A percentile compares a stretch with the other conserved stretches of the same genome.
These are phyloP conservation scores for Halcyon badia DNA, from an alignment of 2,797 vertebrate genomes.

Conservation along the genomic window DNA sequence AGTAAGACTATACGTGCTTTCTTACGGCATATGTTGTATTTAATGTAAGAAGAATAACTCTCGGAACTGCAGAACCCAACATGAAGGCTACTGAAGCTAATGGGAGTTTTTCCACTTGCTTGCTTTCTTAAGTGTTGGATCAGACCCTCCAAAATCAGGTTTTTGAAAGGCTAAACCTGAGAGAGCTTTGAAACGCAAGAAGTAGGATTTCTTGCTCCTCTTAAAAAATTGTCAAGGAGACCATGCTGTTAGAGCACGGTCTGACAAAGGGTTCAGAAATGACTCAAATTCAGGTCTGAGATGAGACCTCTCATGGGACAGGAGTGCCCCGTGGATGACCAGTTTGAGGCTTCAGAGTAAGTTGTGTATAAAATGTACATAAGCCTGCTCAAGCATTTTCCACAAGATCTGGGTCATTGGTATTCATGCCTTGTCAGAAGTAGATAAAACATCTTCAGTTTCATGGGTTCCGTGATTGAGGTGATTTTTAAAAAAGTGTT, in stretches of 20 bases:
- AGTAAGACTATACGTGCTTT: not conserved
- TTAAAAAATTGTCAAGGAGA: constrained; percentile 2
- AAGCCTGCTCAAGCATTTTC: not conserved
- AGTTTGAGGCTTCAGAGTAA: not conserved
- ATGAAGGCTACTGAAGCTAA: not conserved
- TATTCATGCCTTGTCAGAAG: accelerated
- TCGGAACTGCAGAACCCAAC: not conserved
- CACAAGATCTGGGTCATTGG: accelerated
- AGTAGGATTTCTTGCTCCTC: not conserved
- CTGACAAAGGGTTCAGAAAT: too few relatives aligned
- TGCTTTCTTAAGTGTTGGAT: not conserved
- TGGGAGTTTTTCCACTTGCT: not conserved
- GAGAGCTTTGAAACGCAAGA: not conserved
- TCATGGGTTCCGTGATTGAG: not conserved
- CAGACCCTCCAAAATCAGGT: not conserved
- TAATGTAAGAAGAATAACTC: not conserved
- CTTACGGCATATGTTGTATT: not conserved
- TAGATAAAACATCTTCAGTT: not conserved
- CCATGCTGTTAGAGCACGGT: not conserved
- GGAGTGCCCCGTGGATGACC: not conserved
- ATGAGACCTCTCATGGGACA: not conserved
- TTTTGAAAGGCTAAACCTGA: not conserved
- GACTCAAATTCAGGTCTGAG: not conserved
- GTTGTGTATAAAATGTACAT: not conserved
- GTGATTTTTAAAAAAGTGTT: not conserved